These are phyloP conservation scores for Portunus trituberculatus DNA, from an alignment of 1,140 invertebrate species.

Conservation along the genomic window DNA sequence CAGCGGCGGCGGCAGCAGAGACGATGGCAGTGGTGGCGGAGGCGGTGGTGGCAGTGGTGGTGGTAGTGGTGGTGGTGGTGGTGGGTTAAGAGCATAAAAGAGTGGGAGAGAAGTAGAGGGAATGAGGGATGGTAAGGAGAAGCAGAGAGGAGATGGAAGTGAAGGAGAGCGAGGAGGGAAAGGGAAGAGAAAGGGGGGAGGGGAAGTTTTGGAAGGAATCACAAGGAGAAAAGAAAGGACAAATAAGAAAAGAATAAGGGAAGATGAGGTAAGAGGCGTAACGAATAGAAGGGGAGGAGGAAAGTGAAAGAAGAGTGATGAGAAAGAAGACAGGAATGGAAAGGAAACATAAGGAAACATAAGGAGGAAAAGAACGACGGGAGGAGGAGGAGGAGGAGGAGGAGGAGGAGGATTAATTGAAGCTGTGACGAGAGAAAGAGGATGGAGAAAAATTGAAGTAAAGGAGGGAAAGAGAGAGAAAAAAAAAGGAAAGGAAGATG, in stretches of 20 bases:
- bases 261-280: background rate
- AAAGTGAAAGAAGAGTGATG: background rate
- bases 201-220: background rate
- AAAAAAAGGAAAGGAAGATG: background rate
- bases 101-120: background rate
- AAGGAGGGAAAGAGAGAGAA: too few relatives aligned
- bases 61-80: conserved; percentile 6
- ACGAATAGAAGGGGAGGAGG: background rate
- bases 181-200: background rate
- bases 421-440: background rate
- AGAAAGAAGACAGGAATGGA: background rate
- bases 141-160: background rate
- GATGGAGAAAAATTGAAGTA: background rate
- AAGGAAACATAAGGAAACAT: background rate
- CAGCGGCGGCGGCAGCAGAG: background rate
- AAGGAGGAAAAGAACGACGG: background rate
- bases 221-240: background rate
- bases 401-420: too few relatives aligned
- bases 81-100: background rate
- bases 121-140: background rate
- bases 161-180: background rate
- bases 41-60: background rate
- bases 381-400: background rate
- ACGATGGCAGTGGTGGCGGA: background rate
- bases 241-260: background rate